Evolutionary conservation across 1,140 invertebrate genomes (phyloP).

Genomic region (Cataglyphis hispanica): DNA sequence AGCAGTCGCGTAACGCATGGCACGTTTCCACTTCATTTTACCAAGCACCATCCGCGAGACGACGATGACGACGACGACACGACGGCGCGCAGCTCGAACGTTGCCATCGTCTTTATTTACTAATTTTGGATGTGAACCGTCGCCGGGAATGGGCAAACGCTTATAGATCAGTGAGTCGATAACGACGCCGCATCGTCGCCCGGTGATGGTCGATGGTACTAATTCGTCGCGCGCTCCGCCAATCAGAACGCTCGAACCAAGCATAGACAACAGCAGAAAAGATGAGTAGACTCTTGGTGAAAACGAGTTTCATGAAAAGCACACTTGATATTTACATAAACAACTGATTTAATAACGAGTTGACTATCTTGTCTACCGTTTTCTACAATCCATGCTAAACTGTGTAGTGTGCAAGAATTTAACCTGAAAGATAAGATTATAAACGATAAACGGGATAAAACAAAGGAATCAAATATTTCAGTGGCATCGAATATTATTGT

Average conservation of each 20-base stretch:
- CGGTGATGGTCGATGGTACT: background rate
- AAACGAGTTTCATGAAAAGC: too few relatives aligned
- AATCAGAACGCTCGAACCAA: background rate
- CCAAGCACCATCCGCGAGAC: slow-evolving; percentile 75
- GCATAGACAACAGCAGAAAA: too few relatives aligned
- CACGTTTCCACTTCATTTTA: slow-evolving; percentile 83
- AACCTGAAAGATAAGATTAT: too few relatives aligned
- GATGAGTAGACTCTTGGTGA: background rate
- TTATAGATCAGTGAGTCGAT: background rate
- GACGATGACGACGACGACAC: slow-evolving; percentile 76
- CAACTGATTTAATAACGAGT: too few relatives aligned
- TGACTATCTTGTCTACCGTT: too few relatives aligned
- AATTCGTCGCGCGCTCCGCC: background rate
- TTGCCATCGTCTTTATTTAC: slow-evolving; percentile 85
- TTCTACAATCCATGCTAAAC: too few relatives aligned
- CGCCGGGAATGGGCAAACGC: slow-evolving; percentile 50
- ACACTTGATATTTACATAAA: too few relatives aligned
- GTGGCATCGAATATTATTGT: too few relatives aligned
- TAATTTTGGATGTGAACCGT: slow-evolving; percentile 83
- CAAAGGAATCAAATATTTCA: too few relatives aligned
- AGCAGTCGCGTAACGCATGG: slow-evolving; percentile 66
- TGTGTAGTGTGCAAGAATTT: too few relatives aligned
- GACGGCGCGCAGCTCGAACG: slow-evolving; percentile 78
- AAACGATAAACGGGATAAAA: too few relatives aligned
- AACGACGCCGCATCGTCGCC: slow-evolving; percentile 10